Evolutionary conservation across 2,113 vertebrate species (phyloP), one percentile per base, ranked within the genome.

Genomic region (Alethe diademata): DNA sequence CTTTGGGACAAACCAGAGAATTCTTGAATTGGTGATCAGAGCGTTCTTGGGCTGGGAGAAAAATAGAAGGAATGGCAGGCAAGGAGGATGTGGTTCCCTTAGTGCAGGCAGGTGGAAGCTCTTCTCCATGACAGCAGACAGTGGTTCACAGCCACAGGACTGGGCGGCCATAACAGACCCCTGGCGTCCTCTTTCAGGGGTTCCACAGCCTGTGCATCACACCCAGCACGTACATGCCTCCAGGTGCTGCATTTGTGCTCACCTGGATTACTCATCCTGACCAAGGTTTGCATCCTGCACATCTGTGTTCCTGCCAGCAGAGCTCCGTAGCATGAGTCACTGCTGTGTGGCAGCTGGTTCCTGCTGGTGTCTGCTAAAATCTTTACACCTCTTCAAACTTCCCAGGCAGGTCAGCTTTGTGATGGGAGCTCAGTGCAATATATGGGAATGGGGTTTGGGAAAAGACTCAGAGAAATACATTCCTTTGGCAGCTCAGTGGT

Each of bases 261-360:
- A 83, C 91, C 95, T 93, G 64, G 42, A 35, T 95, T 76, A 83
- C 86, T 95, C 92, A 96, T 51, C 8, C 75, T 78, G 82, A 66
- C 2, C 2, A 33, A 66, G 64, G 51, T 76, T 70, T 53, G 47
- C 78, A 74, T 94, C 82, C 64, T 62, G 71, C 80, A 51, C 69
- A 12, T 42, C 76, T 22, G 35, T 45, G 64, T 1, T 62, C 69
- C 76, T 92, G 62, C 60, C 78, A 70, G 70, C 43, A 73, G 38
- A 23, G 12, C 62, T 45, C 74, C 1, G 2, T 3, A 28, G 14
- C 2, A 0, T 88, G 92, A 94, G 17, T 90, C 95, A 86, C 43
- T 86, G 78, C 71, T 45, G 28, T 2, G 54, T 16, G 69, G 72
- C 87, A 53, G 12, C 36, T 43, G 36, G 35, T 4, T 84, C 61